Evolutionary conservation across 2,797 vertebrate species (phyloP).

Genomic region (Squalus acanthias): DNA sequence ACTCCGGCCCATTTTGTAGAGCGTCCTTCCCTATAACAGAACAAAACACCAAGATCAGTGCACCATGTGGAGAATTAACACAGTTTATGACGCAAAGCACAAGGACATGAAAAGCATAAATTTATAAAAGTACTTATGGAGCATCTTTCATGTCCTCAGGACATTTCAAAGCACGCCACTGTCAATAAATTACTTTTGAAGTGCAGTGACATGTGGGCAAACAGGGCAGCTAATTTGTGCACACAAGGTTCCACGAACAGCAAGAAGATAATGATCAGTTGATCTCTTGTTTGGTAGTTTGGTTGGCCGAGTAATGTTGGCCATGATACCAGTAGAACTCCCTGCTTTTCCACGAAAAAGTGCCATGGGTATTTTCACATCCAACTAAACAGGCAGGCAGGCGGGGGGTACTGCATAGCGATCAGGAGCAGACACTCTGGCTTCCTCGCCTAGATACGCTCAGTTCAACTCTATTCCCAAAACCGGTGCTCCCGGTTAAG

Average conservation of each 20-base stretch:
- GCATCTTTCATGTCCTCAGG: background rate
- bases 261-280: background rate
- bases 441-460: background rate
- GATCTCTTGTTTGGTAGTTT: background rate
- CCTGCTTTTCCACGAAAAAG: background rate
- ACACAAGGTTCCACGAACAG: background rate
- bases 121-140: background rate
- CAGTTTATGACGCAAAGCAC: background rate
- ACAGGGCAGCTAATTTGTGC: background rate
- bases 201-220: background rate
- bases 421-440: too few relatives aligned
- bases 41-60: slow-evolving; percentile 41
- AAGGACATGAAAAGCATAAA: background rate
- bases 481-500: background rate
- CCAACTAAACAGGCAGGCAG: background rate
- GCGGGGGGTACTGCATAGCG: background rate
- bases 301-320: background rate
- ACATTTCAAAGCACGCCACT: background rate
- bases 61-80: background rate
- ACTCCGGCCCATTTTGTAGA: slow-evolving; percentile 71
- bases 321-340: background rate
- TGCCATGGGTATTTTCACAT: background rate
- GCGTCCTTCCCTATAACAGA: slow-evolving; percentile 70
- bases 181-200: background rate
- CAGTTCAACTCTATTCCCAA: background rate